Evolutionary conservation across 2,113 vertebrate species (phyloP).

Genomic region (Mixornis gularis): DNA sequence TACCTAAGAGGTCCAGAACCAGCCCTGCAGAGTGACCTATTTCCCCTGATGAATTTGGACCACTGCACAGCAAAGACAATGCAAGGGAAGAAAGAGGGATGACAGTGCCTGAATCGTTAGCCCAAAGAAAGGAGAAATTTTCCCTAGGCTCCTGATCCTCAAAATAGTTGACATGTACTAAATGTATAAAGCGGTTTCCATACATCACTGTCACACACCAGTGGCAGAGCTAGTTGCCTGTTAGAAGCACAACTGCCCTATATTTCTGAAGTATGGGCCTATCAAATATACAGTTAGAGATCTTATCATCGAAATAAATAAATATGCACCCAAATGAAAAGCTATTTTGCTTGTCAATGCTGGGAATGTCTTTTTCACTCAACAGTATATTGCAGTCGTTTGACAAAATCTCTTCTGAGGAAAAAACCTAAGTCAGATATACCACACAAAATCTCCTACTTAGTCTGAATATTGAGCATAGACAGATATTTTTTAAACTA

Average conservation of each 20-base stretch:
- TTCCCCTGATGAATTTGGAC: not conserved
- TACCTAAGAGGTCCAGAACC: not conserved
- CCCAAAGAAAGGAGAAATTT: not conserved
- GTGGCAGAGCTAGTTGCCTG: not conserved
- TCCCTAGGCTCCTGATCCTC: not conserved
- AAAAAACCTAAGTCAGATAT: not conserved
- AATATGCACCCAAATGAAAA: not conserved
- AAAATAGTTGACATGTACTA: not conserved
- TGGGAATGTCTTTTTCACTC: not conserved
- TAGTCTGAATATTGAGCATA: not conserved
- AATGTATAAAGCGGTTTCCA: not conserved
- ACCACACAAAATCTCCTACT: not conserved
- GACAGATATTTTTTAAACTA: not conserved
- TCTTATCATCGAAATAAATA: not conserved
- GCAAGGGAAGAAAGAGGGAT: not conserved
- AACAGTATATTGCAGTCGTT: not conserved
- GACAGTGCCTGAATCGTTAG: not conserved
- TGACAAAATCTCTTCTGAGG: not conserved
- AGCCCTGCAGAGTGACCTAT: not conserved
- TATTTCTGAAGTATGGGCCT: not conserved
- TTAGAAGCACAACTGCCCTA: not conserved
- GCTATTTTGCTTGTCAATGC: not conserved
- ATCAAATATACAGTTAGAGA: not conserved
- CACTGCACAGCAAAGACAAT: not conserved
- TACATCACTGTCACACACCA: not conserved